Base-by-base conservation (phyloP, 35 echinoderm and acorn worm genomes). In the Eucidaris tribuloides region DNA sequence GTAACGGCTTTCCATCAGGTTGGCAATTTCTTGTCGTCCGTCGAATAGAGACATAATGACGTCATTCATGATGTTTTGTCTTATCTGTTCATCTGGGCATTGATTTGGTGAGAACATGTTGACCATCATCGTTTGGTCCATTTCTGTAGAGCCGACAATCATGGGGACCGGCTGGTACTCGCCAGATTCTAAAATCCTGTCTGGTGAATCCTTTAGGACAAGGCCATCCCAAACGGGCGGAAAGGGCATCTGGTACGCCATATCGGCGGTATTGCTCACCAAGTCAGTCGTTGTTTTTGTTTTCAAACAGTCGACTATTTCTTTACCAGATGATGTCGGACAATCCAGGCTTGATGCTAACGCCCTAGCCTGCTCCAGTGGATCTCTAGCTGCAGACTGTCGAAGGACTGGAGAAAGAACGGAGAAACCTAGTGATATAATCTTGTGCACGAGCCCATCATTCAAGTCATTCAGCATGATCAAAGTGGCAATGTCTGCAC, bases 401-500 rank as follows among this genome's bases (percentile, higher is more conserved):
- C 38, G 37, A 14, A 41, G 38, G 7, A 40, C 9, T 7, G 36
- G 68, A 27, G 68, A 44, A 14, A 74, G 18, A 24, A 74, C 68
- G 14, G 68, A 74, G 19, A 42, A 33, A 3, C 68, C 68, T 18
- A 74, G 9, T 22, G 68, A 33, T 5, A 74, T 74, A 18, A 74
- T 74, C 20, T 74, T 74, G 20, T 74, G 68, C 68, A 74, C 44
- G 1, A 74, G 68, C 5, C 68, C 15, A 74, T 74, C 37, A 74
- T 74, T 74, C 22, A 74, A 40, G 24, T 20, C 34, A 36, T 74
- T 74, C 41, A 84, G 32, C 25, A 57, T 28, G 29, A 84, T 63
- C 19, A 71, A 52, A 48, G 66, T 60, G 32, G 61, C 76, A 48
- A 45, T 40, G 0, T 61, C 62, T 0, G 85, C 45, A 18, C 85